A percentile compares a stretch with the other conserved stretches of the same genome.
These are phyloP conservation scores for Romanogobio albipinnatus DNA, from an alignment of 2,113 vertebrate genomes.

Conservation along the genomic window DNA sequence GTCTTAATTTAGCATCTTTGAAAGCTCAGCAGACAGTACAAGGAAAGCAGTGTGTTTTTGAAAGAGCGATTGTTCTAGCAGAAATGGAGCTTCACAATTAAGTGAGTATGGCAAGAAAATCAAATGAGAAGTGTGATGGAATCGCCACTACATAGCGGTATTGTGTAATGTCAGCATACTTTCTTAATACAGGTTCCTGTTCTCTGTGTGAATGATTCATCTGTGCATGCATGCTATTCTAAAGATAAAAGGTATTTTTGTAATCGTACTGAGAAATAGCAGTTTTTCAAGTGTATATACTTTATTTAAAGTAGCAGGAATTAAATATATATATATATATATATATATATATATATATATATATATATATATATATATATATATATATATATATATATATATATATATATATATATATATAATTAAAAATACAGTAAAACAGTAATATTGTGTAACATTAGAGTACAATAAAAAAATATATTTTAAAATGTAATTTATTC, in stretches of 20 bases:
- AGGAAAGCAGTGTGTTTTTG: background rate
- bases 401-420: no score
- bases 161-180: background rate
- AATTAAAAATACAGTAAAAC: no score
- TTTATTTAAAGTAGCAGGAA: background rate
- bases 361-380: no score
- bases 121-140: background rate
- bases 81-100: background rate
- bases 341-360: no score
- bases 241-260: background rate
- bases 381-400: no score
- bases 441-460: no score
- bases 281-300: background rate
- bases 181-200: background rate
- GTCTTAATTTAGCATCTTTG: conserved; percentile 44
- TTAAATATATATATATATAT: no score
- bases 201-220: background rate
- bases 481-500: no score
- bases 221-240: background rate
- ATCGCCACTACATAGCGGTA: background rate
- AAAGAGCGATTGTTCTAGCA: conserved; percentile 32
- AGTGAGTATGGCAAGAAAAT: background rate
- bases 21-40: conserved; percentile 18
- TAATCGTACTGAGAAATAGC: background rate
- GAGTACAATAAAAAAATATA: no score